Evolutionary conservation across 2,888 invertebrate genomes (phyloP).

Genomic region (Axea sp.): DNA sequence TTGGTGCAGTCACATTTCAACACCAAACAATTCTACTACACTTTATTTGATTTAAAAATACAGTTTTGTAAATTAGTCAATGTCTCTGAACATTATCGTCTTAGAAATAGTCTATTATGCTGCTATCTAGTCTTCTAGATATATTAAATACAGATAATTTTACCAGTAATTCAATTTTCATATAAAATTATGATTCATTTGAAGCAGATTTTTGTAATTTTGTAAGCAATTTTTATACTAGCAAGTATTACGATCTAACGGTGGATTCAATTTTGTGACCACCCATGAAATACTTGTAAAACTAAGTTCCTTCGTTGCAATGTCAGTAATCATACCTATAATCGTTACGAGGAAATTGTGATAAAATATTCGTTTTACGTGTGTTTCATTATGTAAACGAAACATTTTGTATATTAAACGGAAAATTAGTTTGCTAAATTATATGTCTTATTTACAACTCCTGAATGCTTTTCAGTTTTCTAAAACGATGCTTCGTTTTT

Average conservation of each 20-base stretch:
- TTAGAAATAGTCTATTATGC: no score
- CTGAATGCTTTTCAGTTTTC: neutral
- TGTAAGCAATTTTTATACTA: constrained; percentile 20
- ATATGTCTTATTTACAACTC: neutral
- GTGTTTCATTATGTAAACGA: constrained; percentile 25
- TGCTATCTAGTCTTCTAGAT: no score
- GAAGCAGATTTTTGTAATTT: constrained; percentile 4
- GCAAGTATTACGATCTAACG: constrained; percentile 8
- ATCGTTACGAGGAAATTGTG: constrained; percentile 23
- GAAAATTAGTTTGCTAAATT: constrained; percentile 17
- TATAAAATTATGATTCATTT: neutral
- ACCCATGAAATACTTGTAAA: constrained; percentile 13
- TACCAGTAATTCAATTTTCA: no score
- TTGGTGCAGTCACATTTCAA: no score
- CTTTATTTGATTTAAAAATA: no score
- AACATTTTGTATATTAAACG: constrained; percentile 33
- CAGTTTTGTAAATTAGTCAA: no score
- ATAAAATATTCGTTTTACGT: constrained; percentile 13
- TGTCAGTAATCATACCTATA: constrained; percentile 14
- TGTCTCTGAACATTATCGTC: no score
- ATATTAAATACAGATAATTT: no score
- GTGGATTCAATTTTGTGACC: constrained; percentile 6
- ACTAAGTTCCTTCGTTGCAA: constrained; percentile 27
- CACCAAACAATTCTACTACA: no score
- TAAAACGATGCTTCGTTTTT: no score